Base-by-base conservation (phyloP, 2,797 vertebrate species). In the Pangasius djambal region DNA sequence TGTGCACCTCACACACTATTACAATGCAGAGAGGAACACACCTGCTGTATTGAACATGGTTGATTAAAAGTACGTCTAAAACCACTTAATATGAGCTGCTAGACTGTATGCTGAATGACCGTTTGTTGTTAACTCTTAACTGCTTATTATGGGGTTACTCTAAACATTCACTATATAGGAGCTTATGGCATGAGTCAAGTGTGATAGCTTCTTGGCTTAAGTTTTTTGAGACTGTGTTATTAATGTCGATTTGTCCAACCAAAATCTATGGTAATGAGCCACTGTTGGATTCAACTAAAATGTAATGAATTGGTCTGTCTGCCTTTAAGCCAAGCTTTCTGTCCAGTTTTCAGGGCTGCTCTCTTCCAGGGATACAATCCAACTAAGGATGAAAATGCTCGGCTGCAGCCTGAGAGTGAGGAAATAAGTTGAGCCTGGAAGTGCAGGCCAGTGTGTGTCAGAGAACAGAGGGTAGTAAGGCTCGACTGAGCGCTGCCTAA, bases 401-500 rank as follows among this genome's bases (percentile, higher is more conserved):
- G 20, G 50, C 88, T 90, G 91, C 90, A 90, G 89, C 77, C 72
- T 92, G 79, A 91, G 82, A 91, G 88, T 74, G 83, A 82, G 87
- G 83, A 90, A 88, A 85, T 89, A 91, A 91, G 57, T 89, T 72
- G 86, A 86, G 79, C 90, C 48, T 72, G 77, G 89, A 77, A 40
- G 69, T 74, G 48, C 37, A 81, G 86, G n/a, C 74, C 55, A 84
- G 87, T 50, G 28, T 63, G 77, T 92, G 89, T 87, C 89, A 91
- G 92, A 92, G 91, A 94, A 91, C 93, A 94, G 92, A 92, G 67
- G 93, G 93, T 91, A 94, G 90, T 92, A 92, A 89, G 84, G 91
- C 88, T 92, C 93, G 89, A 84, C 89, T 92, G 93, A 94, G 90
- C 92, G 92, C 92, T 91, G 94, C 94, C 94, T 92, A 94, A 95